Evolutionary conservation across 2,888 invertebrate genomes (phyloP), one percentile per base, ranked within the genome.

Genomic region (Clivina fossor): DNA sequence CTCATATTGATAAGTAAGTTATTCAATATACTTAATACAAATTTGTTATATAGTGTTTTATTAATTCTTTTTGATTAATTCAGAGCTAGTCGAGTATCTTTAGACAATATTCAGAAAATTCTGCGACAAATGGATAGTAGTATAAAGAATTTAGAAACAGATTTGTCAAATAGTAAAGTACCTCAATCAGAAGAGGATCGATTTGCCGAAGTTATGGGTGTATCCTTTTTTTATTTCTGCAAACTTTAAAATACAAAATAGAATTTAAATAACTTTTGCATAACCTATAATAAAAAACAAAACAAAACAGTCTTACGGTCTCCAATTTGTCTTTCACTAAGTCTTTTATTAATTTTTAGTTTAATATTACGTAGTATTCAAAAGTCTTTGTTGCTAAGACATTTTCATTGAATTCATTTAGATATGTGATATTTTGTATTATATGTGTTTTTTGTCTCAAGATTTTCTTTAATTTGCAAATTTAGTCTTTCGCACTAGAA

Each of bases 121-220:
- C 76, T 92, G 62, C 82, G 86, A 63, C 86, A 88, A 69, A 95
- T 96, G 91, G 93, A 91, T 66, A 83, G 83, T 43, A 90, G 88
- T 63, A 84, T 95, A 18, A 85, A 88, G 61, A 88, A 94, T 67
- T 75, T 98, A 50, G 95, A 97, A 73, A 90, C 88, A 1, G 95
- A 96, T 74, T 76, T 98, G 58, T 86, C 86, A 67, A 94, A 90
- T 71, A 87, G 92, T 32, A 83, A 86, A 63, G 80, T 86, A 54
- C 88, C 87, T 15, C 88, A 91, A 69, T 80, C 81, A 55, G 84
- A 88, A 0, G 87, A 91, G 56, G 98, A 98, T 73, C 77, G 81
- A 63, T 98, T 97, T 76, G 76, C 81, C 28, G 88, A 90, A 62
- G 84, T 89, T 33, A 93, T 98, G 95, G 85, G 85, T 67, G 91